phyloP scores from a whole-genome alignment of 2,888 invertebrate species.

The Auanema sp. region DNA sequence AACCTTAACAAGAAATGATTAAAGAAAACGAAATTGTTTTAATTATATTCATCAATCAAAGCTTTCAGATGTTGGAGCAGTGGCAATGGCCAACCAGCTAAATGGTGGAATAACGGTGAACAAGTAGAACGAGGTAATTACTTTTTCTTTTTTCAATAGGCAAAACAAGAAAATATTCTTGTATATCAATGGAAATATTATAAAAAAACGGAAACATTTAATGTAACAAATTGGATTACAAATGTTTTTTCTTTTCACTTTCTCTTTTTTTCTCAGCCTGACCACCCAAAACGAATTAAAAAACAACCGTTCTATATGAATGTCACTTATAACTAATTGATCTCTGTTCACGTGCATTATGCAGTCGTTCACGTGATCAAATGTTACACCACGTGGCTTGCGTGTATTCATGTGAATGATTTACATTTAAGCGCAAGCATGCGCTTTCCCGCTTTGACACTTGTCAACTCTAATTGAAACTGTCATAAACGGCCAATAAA shows the following conservation, averaged over 20 bases:
- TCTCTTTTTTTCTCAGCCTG: neutral
- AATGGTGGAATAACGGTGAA: constrained; percentile 52
- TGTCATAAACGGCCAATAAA: too few relatives aligned
- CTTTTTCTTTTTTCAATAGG: neutral
- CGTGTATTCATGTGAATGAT: too few relatives aligned
- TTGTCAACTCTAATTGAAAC: too few relatives aligned
- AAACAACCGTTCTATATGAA: too few relatives aligned
- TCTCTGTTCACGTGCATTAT: neutral
- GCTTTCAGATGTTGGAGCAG: constrained; percentile 49
- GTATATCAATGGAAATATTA: neutral
- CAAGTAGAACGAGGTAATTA: constrained; percentile 41
- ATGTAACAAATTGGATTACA: neutral
- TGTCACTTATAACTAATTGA: too few relatives aligned
- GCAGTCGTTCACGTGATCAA: neutral
- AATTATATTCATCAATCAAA: neutral
- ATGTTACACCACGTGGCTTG: too few relatives aligned
- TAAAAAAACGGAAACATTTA: neutral
- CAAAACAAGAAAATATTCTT: neutral
- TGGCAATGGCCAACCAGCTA: constrained; percentile 47
- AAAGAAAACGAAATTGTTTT: too few relatives aligned
- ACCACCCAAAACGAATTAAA: neutral
- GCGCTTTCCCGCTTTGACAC: neutral
- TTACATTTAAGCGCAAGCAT: neutral
- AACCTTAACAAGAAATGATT: too few relatives aligned
- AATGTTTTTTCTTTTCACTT: neutral